Base-by-base conservation (phyloP, 2,888 invertebrate species). In the Chloromyia formosa region DNA sequence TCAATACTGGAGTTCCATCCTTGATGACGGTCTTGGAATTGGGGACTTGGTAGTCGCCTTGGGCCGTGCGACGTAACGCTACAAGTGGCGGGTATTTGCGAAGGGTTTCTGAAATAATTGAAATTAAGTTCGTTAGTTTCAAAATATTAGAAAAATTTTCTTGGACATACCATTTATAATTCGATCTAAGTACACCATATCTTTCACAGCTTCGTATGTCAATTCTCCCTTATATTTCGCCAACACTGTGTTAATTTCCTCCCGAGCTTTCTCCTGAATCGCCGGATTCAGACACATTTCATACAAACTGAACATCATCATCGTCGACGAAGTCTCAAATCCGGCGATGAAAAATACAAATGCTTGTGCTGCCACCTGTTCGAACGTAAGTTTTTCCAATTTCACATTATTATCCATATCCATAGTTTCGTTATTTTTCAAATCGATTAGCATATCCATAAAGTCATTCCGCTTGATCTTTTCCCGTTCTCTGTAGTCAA, bases 241-340 rank as follows among this genome's bases (percentile, higher is more conserved):
- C 45, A 87, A 73, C 0, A 85, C 84, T 0, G 75, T 76, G 1
- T 82, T 78, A 5, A 88, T 84, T 79, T 88, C 88, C 0, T 80
- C 75, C n/a, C 86, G 80, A 0, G 86, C 77, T 72, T 82, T 86
- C 1, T 82, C 80, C 77, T 89, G 88, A 1, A 87, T 78, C 0
- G 84, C 80, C 0, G 82, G 84, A 78, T 88, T 85, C 10, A 82
- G 81, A 1, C 88, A 86, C 56, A 89, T 78, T 78, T 88, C 87
- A 77, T 85, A 88, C n/a, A 88, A 79, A 1, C 84, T 84, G 76
- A 89, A 90, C 75, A 88, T 87, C 1, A 91, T 86, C 0, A 89
- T 87, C 0, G 90, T 87, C 0, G 91, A 90, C 0, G 89, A 89
- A 0, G 91, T 89, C 80, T 90, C 90, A 77, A 90, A 89, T 0